Base-by-base conservation (phyloP, 2,113 vertebrate genomes). In the Microcebus griseorufus region DNA sequence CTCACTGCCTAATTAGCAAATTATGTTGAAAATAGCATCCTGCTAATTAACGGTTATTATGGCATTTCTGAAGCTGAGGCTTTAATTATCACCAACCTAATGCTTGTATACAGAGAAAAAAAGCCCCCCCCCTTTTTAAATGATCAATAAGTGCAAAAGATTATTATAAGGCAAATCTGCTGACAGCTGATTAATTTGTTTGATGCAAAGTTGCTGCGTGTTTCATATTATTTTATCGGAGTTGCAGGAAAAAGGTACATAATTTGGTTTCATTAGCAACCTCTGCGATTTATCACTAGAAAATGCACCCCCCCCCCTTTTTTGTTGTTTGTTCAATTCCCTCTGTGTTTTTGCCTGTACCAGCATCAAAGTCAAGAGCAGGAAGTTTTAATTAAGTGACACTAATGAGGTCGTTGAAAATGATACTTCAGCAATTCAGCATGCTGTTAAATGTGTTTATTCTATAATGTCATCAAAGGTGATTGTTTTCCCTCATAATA, bases 21-120 rank as follows among this genome's bases (percentile, higher is more conserved):
- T 99, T 99, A 99, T 99, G 99, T 99, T 99, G 99, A 99, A 99
- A 99, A 99, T 99, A 99, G 99, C 99, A 99, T 99, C 99, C 99
- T 99, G 99, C 99, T 99, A 99, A 99, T 99, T 99, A 99, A 99
- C 98, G 93, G 99, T 99, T 99, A 99, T 99, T 99, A 99, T 99
- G 99, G 99, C 99, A 99, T 99, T 99, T 99, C 99, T 99, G 99
- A 99, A 99, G 99, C 99, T 99, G 99, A 99, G 98, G 99, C 99
- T 99, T 99, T 99, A 99, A 99, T 99, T 99, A 99, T 99, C 99
- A 99, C 99, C 99, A 99, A 99, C 99, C 98, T 99, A 99, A 99
- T 99, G 98, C 99, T 98, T 99, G 98, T 98, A 98, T 99, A 98
- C 97, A 98, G 98, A 98, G 98, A 97, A 97, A 98, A 51, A 97